Percentiles rank a stretch among this genome's conserved stretches.
phyloP scores from a whole-genome alignment of 2,113 vertebrate species.

The Pygoscelis antarcticus region DNA sequence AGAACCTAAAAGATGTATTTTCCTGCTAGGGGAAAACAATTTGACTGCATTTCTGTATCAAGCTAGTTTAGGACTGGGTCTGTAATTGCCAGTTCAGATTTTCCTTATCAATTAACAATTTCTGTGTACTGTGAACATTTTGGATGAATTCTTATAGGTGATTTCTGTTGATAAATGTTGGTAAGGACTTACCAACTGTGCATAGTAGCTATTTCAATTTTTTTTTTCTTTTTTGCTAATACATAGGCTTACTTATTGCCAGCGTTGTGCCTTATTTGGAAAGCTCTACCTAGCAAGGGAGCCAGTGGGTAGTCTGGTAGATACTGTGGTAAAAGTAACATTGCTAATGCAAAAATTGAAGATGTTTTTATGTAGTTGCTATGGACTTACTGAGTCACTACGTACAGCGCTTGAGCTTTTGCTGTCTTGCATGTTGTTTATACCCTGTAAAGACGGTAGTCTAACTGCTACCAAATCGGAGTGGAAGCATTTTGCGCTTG shows the following conservation, averaged over 20 bases:
- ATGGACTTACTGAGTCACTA: neutral
- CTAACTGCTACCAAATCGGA: neutral
- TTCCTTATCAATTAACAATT: neutral
- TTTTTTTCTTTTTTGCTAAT: neutral
- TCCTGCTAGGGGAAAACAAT: neutral
- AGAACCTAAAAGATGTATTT: neutral
- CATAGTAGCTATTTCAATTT: neutral
- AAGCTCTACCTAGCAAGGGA: neutral
- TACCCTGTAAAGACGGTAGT: neutral
- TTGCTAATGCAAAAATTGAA: constrained; percentile 1
- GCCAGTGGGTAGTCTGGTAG: neutral
- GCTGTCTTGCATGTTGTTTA: neutral
- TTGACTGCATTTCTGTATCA: neutral
- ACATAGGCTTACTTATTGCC: neutral
- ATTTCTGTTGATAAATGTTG: neutral
- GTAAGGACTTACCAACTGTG: neutral
- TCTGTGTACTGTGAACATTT: neutral
- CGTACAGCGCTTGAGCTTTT: neutral
- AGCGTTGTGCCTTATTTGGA: neutral
- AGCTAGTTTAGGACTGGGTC: neutral
- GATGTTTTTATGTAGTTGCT: neutral
- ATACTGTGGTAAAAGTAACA: neutral
- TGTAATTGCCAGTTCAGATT: neutral
- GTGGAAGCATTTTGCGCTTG: constrained; percentile 33
- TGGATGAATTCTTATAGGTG: neutral